phyloP scores from a whole-genome alignment of 1,140 invertebrate species.

The Danaus plexippus region DNA sequence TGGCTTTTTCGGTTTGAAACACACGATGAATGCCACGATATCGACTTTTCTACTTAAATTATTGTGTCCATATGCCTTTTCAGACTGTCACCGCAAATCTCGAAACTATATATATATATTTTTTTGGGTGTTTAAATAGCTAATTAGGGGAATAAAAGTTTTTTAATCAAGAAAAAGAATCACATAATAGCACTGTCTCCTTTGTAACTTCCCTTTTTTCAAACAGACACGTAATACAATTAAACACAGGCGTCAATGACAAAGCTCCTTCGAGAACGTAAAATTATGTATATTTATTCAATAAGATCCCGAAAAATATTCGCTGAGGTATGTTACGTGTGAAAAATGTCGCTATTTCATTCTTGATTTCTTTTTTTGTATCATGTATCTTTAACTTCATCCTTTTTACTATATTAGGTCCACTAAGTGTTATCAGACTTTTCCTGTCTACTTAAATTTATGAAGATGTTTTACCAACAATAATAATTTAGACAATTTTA shows the following conservation, averaged over 20 bases:
- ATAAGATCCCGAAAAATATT: constrained; percentile 1
- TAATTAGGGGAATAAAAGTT: too few species aligned
- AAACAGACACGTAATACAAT: too few species aligned
- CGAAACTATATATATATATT: not conserved
- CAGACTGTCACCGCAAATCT: not conserved
- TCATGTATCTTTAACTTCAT: not conserved
- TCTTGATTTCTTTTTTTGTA: not conserved
- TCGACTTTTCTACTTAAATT: not conserved
- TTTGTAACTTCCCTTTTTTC: too few species aligned
- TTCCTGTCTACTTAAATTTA: constrained; percentile 1
- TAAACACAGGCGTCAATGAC: too few species aligned
- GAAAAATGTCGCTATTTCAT: constrained; percentile 7
- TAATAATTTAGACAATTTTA: too few species aligned
- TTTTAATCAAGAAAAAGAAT: too few species aligned
- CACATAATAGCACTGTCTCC: too few species aligned
- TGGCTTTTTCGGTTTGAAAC: not conserved
- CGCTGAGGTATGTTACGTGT: constrained; percentile 2
- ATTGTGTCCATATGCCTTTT: not conserved
- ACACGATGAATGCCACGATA: constrained; percentile 1
- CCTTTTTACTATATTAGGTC: too few species aligned
- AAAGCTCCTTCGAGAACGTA: not conserved
- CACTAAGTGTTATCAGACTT: too few species aligned
- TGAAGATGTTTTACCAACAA: not conserved
- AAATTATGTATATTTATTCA: constrained; percentile 4
- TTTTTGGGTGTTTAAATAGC: too few species aligned